phyloP scores from a whole-genome alignment of 2,888 invertebrate species.

The Aquatica leii region DNA sequence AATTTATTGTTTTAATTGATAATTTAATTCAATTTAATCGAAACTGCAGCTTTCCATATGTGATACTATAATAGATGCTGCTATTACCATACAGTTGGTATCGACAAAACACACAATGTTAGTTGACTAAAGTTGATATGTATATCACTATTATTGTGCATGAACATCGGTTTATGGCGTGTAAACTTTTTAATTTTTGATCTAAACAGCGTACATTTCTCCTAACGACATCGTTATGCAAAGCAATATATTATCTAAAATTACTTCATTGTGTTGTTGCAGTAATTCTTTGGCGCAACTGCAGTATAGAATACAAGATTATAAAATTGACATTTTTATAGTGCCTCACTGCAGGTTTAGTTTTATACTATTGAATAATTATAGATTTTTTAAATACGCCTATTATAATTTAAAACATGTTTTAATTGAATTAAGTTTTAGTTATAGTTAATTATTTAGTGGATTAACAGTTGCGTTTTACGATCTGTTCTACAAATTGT shows the following conservation, averaged over 20 bases:
- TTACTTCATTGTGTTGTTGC: neutral
- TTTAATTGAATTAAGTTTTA: too few species aligned
- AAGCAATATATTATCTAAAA: neutral
- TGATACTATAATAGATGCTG: neutral
- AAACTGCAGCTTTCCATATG: neutral
- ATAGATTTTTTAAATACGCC: too few species aligned
- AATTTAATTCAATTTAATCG: slow-evolving; percentile 5
- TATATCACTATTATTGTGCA: slow-evolving; percentile 21
- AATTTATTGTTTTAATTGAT: neutral
- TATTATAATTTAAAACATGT: too few species aligned
- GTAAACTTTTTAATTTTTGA: slow-evolving; percentile 26
- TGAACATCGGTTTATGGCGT: slow-evolving; percentile 22
- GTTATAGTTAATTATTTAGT: too few species aligned
- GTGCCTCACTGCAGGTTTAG: too few species aligned
- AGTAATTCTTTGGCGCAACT: neutral
- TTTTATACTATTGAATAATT: too few species aligned
- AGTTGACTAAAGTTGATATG: slow-evolving; percentile 17
- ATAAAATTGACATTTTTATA: too few species aligned
- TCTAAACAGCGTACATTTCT: slow-evolving; percentile 12
- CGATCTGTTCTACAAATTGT: too few species aligned
- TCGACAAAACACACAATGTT: slow-evolving; percentile 25
- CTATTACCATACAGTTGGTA: slow-evolving; percentile 17
- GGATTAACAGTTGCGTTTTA: too few species aligned
- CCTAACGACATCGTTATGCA: slow-evolving; percentile 13
- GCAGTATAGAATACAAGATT: neutral